Base-by-base conservation (phyloP, 2,888 invertebrate genomes). In the Venusia cambrica region DNA sequence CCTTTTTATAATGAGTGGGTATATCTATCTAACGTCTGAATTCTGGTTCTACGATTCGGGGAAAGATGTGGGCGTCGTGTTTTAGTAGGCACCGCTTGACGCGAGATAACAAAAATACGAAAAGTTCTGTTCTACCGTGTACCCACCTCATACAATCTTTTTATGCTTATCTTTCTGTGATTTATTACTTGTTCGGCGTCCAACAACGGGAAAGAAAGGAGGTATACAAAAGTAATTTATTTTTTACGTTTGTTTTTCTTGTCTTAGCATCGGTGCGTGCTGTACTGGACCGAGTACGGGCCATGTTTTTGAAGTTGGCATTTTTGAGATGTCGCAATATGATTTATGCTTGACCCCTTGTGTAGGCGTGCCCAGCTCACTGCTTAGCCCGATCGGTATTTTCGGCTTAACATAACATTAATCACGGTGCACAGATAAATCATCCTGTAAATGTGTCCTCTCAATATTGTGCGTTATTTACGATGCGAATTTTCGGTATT, bases 121-220 rank as follows among this genome's bases (percentile, higher is more conserved):
- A 84, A 81, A 84, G 75, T 83, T 79, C 70, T 80, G 73, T 76
- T 85, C 81, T 80, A 83, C 84, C 74, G 81, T 76, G 78, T 83
- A 81, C 75, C 77, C 68, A 75, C 45, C 75, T 84, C 80, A 83
- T 83, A 85, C 85, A 83, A 83, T 83, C 84, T 84, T 81, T 84
- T 83, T 85, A 85, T 85, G 87, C 85, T 87, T 87, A 87, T 87
- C 87, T 87, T 79, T 81, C 71, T 78, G 80, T 85, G 85, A 87
- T 87, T 87, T 87, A 87, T 79, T 78, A 71, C 65, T 75, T 72
- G 78, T 83, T 83, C 85, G 79, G 79, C 76, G 80, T 79, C 80
- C 84, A 78, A 75, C 83, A 79, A 83, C 84, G 83, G 81, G 74
- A 77, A 83, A 83, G 85, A 81, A 81, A 81, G 81, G 74, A 84